These are phyloP conservation scores for Cantharis rufa DNA, from an alignment of 2,888 invertebrate species.

Conservation along the genomic window DNA sequence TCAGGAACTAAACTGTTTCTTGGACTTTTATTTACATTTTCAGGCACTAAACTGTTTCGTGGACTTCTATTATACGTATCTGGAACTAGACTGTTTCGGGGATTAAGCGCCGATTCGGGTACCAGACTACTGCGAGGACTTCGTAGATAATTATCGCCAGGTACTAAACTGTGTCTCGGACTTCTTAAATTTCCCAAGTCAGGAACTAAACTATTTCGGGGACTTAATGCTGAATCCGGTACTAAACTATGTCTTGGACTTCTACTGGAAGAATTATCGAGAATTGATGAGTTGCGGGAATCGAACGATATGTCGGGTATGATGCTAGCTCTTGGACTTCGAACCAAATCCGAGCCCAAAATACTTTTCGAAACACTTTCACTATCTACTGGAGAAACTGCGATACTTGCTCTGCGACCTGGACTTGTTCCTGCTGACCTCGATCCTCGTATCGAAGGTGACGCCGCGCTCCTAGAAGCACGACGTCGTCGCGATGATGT, in stretches of 20 bases:
- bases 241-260: conserved; percentile 65
- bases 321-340: conserved; percentile 56
- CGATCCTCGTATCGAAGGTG: conserved; percentile 63
- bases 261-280: conserved; percentile 56
- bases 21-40: conserved; percentile 60
- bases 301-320: conserved; percentile 53
- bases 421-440: conserved; percentile 55
- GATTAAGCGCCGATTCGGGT: conserved; percentile 63
- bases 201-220: conserved; percentile 66
- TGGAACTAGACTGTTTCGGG: conserved; percentile 64
- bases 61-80: conserved; percentile 62
- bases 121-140: conserved; percentile 65
- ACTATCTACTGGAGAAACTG: conserved; percentile 52
- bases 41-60: conserved; percentile 64
- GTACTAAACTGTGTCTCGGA: conserved; percentile 62
- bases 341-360: conserved; percentile 52
- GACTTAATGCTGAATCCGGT: conserved; percentile 60
- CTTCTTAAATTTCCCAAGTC: conserved; percentile 58
- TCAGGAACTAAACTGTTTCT: conserved; percentile 55
- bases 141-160: conserved; percentile 63
- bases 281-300: conserved; percentile 54
- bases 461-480: conserved; percentile 68
- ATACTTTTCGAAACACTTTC: conserved; percentile 43
- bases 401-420: conserved; percentile 53
- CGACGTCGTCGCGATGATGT: conserved; percentile 70